Base-by-base conservation (phyloP, 1,140 invertebrate species). In the Penaeus chinensis region DNA sequence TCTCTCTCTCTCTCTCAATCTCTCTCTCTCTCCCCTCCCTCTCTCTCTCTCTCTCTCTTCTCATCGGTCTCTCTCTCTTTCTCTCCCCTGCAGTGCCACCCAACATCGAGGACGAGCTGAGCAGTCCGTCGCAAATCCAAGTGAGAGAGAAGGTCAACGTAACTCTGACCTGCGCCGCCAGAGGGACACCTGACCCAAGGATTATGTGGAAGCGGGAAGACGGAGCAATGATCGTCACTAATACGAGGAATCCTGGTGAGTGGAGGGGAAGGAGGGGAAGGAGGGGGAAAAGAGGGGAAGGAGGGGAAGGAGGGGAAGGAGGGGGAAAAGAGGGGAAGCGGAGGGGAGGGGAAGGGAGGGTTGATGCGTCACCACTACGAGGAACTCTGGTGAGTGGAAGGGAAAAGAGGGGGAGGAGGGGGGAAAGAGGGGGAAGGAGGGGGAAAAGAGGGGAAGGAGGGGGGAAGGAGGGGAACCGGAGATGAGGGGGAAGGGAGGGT, bases 161-260 rank as follows among this genome's bases (percentile, higher is more conserved):
- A 79, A 97, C 96, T 65, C 94, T 98, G 89, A 95, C 95, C 1
- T 98, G 97, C 92, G 96, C 97, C 2, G 93, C 93, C 16, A 95
- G 97, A 91, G 97, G 97, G 54, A 96, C 97, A 92, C 97, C 97
- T 0, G 93, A 94, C 5, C 97, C 97, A 3, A 96, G 96, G 92
- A 95, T 98, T 74, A 97, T 95, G 93, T 98, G 97, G 97, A 94
- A 96, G 89, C 93, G 97, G 61, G 97, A 98, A 91, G 97, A 98
- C 92, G 96, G 96, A 3, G 85, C 85, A 66, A 87, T 87, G 85
- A 87, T 87, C 54, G 85, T 87, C 22, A 87, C 85, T 20, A 87
- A 87, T 77, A 87, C 85, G 5, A 71, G 85, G 42, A 87, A 74
- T 61, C 85, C 85, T n/a, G 85, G 85, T 87, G 22, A 85, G 76